phyloP scores from a whole-genome alignment of 1,140 invertebrate genomes.

The Diorhabda elongata region DNA sequence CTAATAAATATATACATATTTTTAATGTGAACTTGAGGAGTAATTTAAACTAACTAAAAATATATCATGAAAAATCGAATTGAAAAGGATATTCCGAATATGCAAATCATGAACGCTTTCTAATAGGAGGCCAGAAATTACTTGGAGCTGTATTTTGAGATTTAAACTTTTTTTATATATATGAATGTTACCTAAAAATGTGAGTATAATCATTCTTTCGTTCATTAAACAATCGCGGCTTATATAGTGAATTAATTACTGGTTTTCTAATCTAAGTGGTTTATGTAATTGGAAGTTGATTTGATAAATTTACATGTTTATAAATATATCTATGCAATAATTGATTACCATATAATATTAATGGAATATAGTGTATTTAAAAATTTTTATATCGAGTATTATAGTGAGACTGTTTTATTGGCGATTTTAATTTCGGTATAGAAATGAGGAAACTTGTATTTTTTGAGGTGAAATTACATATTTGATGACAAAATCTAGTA shows the following conservation, averaged over 20 bases:
- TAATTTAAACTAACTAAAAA: neutral
- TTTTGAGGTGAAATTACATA: slow-evolving; percentile 15
- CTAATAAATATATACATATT: neutral
- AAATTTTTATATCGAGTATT: slow-evolving; percentile 7
- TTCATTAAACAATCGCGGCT: neutral
- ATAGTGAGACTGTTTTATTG: neutral
- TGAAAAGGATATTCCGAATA: slow-evolving; percentile 16
- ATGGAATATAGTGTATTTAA: slow-evolving; percentile 4
- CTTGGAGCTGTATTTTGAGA: neutral
- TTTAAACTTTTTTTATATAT: neutral
- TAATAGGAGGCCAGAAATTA: slow-evolving; percentile 27
- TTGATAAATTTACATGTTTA: neutral
- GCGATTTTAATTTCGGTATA: slow-evolving; percentile 9
- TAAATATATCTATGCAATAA: neutral
- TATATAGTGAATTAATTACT: neutral
- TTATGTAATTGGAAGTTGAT: neutral
- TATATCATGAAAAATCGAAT: neutral
- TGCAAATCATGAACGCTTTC: slow-evolving; percentile 34
- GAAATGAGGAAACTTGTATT: slow-evolving; percentile 18
- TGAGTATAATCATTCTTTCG: neutral
- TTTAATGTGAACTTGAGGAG: neutral
- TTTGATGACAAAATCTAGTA: slow-evolving; percentile 17
- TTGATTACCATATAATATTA: neutral
- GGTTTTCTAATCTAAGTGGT: neutral
- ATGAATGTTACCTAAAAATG: neutral